phyloP scores from a whole-genome alignment of 2,797 vertebrate genomes.

The Characodon lateralis region DNA sequence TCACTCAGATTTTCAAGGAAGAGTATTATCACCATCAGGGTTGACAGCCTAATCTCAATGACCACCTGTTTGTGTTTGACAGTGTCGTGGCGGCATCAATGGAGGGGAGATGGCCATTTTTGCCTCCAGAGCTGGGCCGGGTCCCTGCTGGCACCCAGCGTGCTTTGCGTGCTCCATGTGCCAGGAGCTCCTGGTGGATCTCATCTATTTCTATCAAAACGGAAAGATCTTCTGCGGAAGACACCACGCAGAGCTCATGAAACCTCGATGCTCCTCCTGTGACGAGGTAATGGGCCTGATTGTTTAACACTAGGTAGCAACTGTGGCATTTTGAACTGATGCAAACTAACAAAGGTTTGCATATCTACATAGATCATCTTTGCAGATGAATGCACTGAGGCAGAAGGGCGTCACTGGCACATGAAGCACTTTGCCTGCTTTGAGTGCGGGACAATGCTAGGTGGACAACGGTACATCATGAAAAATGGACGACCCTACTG shows the following conservation, averaged over 20 bases:
- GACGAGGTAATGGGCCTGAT: slow-evolving; percentile 66
- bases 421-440: slow-evolving; percentile 98
- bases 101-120: slow-evolving; percentile 94
- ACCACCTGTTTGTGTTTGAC: slow-evolving; percentile 43
- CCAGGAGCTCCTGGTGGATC: slow-evolving; percentile 93
- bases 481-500: slow-evolving; percentile 95
- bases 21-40: slow-evolving; percentile 1
- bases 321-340: neutral
- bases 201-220: slow-evolving; percentile 97
- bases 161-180: slow-evolving; percentile 93
- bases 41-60: slow-evolving; percentile 11
- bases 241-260: slow-evolving; percentile 94
- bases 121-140: slow-evolving; percentile 91
- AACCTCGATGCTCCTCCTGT: slow-evolving; percentile 97
- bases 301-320: too few species aligned
- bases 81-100: slow-evolving; percentile 84
- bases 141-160: slow-evolving; percentile 93
- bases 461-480: slow-evolving; percentile 98
- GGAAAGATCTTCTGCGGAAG: slow-evolving; percentile 94
- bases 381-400: slow-evolving; percentile 96
- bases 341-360: slow-evolving; percentile 11
- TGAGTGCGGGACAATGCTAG: slow-evolving; percentile 91
- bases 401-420: slow-evolving; percentile 97
- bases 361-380: slow-evolving; percentile 88
- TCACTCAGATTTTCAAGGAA: slow-evolving; percentile 18